phyloP scores from a whole-genome alignment of 2,113 vertebrate species.

The Cygnus buccinator region DNA sequence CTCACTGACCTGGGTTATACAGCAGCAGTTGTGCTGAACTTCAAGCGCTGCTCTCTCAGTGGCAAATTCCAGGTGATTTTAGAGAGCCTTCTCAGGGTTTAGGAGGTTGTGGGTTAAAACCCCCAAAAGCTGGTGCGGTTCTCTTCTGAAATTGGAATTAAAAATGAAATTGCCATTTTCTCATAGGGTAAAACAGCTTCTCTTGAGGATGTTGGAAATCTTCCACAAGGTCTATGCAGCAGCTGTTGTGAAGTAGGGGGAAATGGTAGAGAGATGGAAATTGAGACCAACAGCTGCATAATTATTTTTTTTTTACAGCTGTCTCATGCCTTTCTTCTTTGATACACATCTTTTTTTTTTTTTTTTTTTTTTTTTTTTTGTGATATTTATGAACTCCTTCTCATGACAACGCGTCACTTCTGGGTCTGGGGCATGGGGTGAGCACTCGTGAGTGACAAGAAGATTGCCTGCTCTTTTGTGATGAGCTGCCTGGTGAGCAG shows the following conservation, averaged over 20 bases:
- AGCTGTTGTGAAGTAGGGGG: neutral
- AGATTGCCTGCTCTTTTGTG: neutral
- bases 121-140: neutral
- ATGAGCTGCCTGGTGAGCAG: neutral
- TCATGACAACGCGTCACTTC: neutral
- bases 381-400: neutral
- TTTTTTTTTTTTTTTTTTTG: neutral
- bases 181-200: neutral
- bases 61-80: neutral
- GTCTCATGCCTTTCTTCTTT: neutral
- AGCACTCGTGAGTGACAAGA: neutral
- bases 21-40: accelerated
- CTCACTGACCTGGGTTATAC: neutral
- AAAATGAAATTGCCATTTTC: neutral
- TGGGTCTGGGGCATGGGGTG: neutral
- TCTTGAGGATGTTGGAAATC: conserved; percentile 6
- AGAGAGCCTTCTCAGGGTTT: neutral
- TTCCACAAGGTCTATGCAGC: conserved; percentile 1
- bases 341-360: neutral
- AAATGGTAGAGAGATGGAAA: neutral
- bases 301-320: conserved; percentile 29
- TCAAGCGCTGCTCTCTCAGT: neutral
- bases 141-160: neutral
- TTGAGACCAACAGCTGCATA: conserved; percentile 33
- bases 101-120: neutral